A percentile compares a stretch with the other conserved stretches of the same genome.
Evolutionary conservation across 2,888 invertebrate genomes (phyloP).

Genomic region (Cataglyphis livida): DNA sequence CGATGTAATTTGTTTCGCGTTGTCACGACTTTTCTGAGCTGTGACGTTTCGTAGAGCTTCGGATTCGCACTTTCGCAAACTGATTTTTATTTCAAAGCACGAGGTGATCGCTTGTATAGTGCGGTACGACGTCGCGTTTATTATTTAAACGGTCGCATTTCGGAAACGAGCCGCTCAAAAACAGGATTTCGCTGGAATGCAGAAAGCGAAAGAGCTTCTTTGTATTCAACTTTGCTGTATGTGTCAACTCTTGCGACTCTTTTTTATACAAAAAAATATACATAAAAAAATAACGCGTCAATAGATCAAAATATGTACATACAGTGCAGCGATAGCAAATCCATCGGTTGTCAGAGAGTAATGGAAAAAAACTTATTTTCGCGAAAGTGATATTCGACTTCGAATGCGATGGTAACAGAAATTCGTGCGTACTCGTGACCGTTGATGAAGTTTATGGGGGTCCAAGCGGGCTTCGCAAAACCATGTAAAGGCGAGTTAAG

Average conservation of each 20-base stretch:
- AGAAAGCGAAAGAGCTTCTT: conserved; percentile 5
- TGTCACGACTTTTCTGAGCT: conserved; percentile 41
- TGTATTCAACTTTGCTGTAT: not conserved
- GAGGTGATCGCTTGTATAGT: conserved; percentile 41
- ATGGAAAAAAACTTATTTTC: conserved; percentile 24
- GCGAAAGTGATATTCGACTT: conserved; percentile 55
- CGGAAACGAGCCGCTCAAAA: conserved; percentile 43
- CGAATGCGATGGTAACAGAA: conserved; percentile 43
- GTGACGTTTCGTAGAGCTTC: not conserved
- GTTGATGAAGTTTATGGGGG: conserved; percentile 9
- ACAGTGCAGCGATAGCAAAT: not conserved
- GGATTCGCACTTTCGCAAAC: conserved; percentile 37
- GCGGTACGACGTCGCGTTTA: conserved; percentile 41
- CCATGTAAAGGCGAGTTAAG: conserved; percentile 52
- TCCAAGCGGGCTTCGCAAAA: conserved; percentile 25
- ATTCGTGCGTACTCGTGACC: conserved; percentile 9
- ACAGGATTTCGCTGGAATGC: conserved; percentile 31
- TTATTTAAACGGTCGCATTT: conserved; percentile 48
- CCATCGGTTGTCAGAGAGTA: conserved; percentile 7
- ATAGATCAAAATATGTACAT: conserved; percentile 26
- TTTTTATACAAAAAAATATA: not conserved
- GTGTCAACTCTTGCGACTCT: conserved; percentile 1
- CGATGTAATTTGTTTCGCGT: conserved; percentile 47
- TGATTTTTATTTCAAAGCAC: conserved; percentile 54
- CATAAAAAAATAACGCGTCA: not conserved